Evolutionary conservation across 2,888 invertebrate species (phyloP), one percentile per base, ranked within the genome.

Genomic region (Sarcophaga caerulescens): DNA sequence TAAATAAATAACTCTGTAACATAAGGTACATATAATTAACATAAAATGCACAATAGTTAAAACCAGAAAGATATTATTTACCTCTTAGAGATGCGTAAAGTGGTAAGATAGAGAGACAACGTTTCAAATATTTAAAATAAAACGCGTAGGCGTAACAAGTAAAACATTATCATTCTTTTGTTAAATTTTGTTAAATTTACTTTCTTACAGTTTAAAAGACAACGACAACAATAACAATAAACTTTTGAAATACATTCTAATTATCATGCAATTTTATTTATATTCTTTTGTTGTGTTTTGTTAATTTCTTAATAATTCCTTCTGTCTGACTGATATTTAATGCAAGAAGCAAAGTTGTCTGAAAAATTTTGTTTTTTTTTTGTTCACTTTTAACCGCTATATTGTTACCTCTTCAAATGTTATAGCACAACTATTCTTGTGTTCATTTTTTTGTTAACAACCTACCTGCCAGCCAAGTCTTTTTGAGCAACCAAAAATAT

Each of bases 141-240:
- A 8, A 69, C 65, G 75, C 75, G 76, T 14, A 65, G 78, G 74
- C 65, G 25, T 35, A 78, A 59, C 74, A 74, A 73, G 17, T 57
- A 59, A 81, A 74, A 60, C 21, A 60, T 77, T 63, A 10, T 78
- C 59, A 68, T 74, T 77, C 60, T 63, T 17, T 52, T 12, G 17
- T 14, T 52, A 17, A 52, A 52, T 52, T 52, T 14, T 52, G 12
- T 52, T 4, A 52, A 14, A 4, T 52, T 12, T 52, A 52, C 52
- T 52, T 35, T 35, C 35, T 35, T 35, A 35, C 35, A 35, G 35
- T 17, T 65, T 65, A 17, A 65, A 23, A 14, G 35, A 35, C 35
- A 35, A 35, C 8, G 2, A 35, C 35, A 35, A 10, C 35, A 35
- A 35, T 4, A 10, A 35, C 35, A 35, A 10, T 35, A 35, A 35